These are phyloP conservation scores for Ictalurus furcatus DNA, from an alignment of 2,113 vertebrate genomes.

Conservation along the genomic window DNA sequence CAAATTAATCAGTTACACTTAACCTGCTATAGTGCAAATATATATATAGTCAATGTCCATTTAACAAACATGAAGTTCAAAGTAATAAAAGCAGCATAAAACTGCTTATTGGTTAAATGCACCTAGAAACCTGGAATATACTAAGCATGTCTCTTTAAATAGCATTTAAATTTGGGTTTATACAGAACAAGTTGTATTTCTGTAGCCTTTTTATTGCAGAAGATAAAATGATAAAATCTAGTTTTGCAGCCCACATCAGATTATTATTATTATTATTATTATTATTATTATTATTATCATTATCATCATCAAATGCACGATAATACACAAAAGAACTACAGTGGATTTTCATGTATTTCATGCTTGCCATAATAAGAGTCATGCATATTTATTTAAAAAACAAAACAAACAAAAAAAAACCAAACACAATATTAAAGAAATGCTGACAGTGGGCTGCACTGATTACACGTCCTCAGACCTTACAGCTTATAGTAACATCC, in stretches of 20 bases:
- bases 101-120: background rate
- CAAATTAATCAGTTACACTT: background rate
- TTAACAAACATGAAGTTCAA: background rate
- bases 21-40: background rate
- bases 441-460: background rate
- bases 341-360: constrained; percentile 7
- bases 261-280: background rate
- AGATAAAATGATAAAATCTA: background rate
- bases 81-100: background rate
- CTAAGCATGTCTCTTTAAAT: background rate
- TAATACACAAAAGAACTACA: constrained; percentile 8
- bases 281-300: too few relatives aligned
- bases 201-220: constrained; percentile 3
- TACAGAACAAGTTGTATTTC: background rate
- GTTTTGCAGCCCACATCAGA: background rate
- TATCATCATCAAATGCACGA: background rate
- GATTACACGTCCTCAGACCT: background rate
- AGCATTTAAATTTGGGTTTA: background rate
- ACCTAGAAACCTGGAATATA: background rate
- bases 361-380: background rate
- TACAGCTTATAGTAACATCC: background rate
- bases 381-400: background rate
- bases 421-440: background rate
- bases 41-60: background rate
- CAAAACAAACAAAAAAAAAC: background rate